These are phyloP conservation scores for Phasia obesa DNA, from an alignment of 2,888 invertebrate species.

Conservation along the genomic window DNA sequence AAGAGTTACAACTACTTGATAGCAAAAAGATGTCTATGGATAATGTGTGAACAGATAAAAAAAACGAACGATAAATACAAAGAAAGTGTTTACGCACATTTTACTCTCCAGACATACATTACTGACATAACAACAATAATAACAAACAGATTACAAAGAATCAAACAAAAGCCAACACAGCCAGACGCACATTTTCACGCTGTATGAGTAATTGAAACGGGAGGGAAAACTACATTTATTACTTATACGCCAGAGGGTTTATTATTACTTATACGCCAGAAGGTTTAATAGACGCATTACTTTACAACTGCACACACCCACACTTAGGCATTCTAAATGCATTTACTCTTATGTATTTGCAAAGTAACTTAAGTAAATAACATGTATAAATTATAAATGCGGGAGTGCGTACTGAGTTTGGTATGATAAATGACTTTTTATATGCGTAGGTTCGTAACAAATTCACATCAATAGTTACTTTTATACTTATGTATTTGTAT, in stretches of 20 bases:
- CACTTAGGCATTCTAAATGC: not conserved
- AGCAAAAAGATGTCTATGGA: constrained; percentile 34
- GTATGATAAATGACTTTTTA: constrained; percentile 30
- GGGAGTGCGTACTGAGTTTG: constrained; percentile 31
- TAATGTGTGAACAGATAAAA: constrained; percentile 36
- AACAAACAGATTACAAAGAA: constrained; percentile 37
- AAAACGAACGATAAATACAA: not conserved
- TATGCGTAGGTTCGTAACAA: constrained; percentile 10
- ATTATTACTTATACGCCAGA: constrained; percentile 51
- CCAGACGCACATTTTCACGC: constrained; percentile 8
- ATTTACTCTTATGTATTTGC: not conserved
- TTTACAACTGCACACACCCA: constrained; percentile 1
- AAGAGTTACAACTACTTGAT: constrained; percentile 50
- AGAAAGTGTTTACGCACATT: constrained; percentile 56
- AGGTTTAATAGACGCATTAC: constrained; percentile 45
- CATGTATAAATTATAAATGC: constrained; percentile 28
- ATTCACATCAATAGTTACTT: constrained; percentile 17
- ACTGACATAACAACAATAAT: constrained; percentile 44
- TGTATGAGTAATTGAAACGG: constrained; percentile 42
- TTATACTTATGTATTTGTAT: not conserved
- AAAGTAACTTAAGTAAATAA: constrained; percentile 17
- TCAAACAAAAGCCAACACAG: not conserved
- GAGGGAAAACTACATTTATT: constrained; percentile 58
- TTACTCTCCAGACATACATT: constrained; percentile 62
- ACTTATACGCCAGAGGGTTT: constrained; percentile 58